phyloP scores from a whole-genome alignment of 2,888 invertebrate species.

The Xestobium rufovillosum region DNA sequence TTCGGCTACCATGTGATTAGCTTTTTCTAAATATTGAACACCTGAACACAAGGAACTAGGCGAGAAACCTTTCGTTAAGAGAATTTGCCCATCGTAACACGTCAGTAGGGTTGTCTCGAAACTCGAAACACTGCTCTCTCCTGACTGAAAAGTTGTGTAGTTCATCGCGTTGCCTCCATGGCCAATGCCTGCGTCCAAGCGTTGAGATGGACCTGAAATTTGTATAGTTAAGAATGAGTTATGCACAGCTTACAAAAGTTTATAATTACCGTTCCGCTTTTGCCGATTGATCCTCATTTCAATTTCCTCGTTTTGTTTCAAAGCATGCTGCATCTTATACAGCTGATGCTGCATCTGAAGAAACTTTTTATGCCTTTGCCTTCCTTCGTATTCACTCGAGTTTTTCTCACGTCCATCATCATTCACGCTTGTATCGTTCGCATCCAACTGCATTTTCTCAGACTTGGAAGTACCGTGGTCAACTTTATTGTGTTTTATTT shows the following conservation, averaged over 20 bases:
- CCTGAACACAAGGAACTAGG: slow-evolving; percentile 61
- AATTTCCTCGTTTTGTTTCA: slow-evolving; percentile 21
- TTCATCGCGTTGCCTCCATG: slow-evolving; percentile 69
- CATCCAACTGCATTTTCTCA: neutral
- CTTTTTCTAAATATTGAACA: slow-evolving; percentile 60
- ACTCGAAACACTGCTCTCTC: slow-evolving; percentile 69
- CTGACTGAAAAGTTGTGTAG: slow-evolving; percentile 43
- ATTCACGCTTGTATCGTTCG: neutral
- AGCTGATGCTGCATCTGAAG: slow-evolving; percentile 19
- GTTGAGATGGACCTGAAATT: slow-evolving; percentile 7
- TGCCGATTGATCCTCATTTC: slow-evolving; percentile 11
- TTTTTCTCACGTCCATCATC: neutral
- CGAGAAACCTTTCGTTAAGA: slow-evolving; percentile 65
- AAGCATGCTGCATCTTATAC: slow-evolving; percentile 21
- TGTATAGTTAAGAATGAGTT: too few species aligned
- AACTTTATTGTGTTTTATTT: neutral
- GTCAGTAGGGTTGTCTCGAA: slow-evolving; percentile 70
- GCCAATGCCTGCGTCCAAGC: slow-evolving; percentile 63
- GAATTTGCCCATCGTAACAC: slow-evolving; percentile 69
- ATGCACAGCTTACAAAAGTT: too few species aligned
- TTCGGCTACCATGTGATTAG: slow-evolving; percentile 59
- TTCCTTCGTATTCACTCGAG: slow-evolving; percentile 1
- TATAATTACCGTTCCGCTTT: slow-evolving; percentile 11
- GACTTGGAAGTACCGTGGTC: slow-evolving; percentile 2
- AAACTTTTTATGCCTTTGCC: slow-evolving; percentile 3